Conservation (phyloP, 1,140 invertebrate genomes). For the Colletes latitarsis region DNA sequence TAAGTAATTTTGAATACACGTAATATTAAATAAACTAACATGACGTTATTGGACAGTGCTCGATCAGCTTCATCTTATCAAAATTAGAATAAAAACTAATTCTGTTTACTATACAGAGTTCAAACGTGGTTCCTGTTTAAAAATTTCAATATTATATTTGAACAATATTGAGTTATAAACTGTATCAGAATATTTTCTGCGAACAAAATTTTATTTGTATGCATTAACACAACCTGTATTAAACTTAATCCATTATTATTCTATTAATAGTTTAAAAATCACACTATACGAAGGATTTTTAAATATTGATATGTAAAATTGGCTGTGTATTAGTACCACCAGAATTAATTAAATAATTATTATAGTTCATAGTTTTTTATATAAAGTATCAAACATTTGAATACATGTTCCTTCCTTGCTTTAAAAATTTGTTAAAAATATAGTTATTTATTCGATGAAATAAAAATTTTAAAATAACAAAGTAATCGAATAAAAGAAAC, state of each 20-base stretch:
- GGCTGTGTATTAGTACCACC: too few species aligned
- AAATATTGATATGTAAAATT: neutral
- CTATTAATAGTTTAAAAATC: neutral
- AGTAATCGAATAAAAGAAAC: neutral
- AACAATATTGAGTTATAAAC: conserved; percentile 24
- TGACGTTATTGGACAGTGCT: neutral
- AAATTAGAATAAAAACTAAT: conserved; percentile 3
- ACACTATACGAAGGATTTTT: neutral
- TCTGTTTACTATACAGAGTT: neutral
- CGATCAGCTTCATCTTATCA: neutral
- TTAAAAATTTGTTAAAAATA: too few species aligned
- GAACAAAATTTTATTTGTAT: too few species aligned
- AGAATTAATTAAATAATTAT: too few species aligned
- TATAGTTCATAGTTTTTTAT: too few species aligned
- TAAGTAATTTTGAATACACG: conserved; percentile 11
- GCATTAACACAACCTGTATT: neutral
- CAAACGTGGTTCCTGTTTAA: neutral
- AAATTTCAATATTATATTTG: conserved; percentile 8
- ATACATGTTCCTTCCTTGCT: neutral
- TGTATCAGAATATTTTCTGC: neutral
- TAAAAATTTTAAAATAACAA: neutral
- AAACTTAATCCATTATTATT: neutral
- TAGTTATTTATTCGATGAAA: neutral
- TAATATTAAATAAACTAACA: conserved; percentile 18
- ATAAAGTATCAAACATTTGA: neutral